phyloP scores from a whole-genome alignment of 2,113 vertebrate genomes.

The Circaetus cinerascens region DNA sequence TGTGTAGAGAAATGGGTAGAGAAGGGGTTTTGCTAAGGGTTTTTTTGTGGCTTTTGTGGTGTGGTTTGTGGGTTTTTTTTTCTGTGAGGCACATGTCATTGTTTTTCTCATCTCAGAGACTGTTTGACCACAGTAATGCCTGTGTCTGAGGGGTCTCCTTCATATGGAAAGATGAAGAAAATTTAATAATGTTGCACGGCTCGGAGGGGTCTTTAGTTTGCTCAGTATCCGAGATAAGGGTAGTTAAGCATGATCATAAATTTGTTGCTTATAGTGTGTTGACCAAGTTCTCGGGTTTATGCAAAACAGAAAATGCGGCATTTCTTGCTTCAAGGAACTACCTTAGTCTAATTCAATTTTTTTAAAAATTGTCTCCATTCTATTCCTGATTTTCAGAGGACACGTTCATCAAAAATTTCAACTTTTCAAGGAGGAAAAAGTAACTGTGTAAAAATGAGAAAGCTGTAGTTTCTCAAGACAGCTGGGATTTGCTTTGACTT shows the following conservation, averaged over 20 bases:
- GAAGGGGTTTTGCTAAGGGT: neutral
- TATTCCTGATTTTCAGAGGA: neutral
- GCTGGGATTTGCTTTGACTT: neutral
- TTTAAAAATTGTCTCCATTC: neutral
- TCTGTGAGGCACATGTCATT: neutral
- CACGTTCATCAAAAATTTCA: neutral
- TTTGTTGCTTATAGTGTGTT: neutral
- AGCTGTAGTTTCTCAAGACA: neutral
- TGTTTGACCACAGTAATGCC: neutral
- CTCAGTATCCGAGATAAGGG: neutral
- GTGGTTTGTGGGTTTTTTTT: neutral
- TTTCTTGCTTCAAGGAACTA: neutral
- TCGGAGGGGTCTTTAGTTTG: neutral
- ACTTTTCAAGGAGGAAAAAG: neutral
- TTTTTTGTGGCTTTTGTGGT: neutral
- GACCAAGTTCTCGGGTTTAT: neutral
- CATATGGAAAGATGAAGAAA: neutral
- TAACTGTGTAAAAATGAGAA: neutral
- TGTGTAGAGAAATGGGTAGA: neutral
- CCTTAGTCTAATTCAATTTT: neutral
- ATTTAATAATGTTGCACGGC: neutral
- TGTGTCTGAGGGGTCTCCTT: neutral
- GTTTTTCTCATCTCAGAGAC: neutral
- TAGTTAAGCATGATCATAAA: neutral
- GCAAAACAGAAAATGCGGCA: neutral